These are phyloP conservation scores for Amazona guildingii DNA, from an alignment of 2,113 vertebrate genomes.

Conservation along the genomic window DNA sequence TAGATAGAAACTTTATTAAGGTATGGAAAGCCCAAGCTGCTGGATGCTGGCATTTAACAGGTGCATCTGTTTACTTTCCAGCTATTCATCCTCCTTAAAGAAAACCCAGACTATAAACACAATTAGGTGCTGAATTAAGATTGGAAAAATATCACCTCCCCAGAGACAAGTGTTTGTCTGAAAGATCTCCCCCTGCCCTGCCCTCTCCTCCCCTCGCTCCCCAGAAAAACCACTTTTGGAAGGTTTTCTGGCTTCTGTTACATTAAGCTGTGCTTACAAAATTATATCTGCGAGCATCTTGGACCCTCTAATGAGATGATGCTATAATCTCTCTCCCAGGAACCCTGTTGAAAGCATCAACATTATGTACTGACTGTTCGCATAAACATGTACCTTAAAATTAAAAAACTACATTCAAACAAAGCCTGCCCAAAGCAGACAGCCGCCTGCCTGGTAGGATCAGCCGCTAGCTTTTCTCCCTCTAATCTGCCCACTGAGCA, in stretches of 20 bases:
- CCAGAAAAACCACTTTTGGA: not conserved
- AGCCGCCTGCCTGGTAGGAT: not conserved
- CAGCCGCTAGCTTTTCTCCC: not conserved
- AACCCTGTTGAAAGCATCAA: not conserved
- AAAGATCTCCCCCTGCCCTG: not conserved
- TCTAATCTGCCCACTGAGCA: slow-evolving; percentile 27
- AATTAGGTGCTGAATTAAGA: not conserved
- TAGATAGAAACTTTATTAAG: not conserved
- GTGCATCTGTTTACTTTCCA: slow-evolving; percentile 33
- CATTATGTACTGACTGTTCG: not conserved
- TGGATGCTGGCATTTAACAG: slow-evolving; percentile 29
- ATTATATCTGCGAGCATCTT: not conserved
- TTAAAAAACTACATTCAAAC: not conserved
- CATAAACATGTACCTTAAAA: slow-evolving; percentile 16
- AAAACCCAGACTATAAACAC: not conserved
- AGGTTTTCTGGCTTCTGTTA: not conserved
- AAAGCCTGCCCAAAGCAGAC: not conserved
- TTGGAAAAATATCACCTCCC: not conserved
- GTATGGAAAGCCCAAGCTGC: not conserved
- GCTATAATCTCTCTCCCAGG: not conserved
- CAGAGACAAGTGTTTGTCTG: not conserved
- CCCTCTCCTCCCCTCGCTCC: no score
- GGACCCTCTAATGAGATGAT: not conserved
- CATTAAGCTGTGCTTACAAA: not conserved
- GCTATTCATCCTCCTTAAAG: not conserved